Evolutionary conservation across 2,113 vertebrate species (phyloP).

Genomic region (Actenoides hombroni): DNA sequence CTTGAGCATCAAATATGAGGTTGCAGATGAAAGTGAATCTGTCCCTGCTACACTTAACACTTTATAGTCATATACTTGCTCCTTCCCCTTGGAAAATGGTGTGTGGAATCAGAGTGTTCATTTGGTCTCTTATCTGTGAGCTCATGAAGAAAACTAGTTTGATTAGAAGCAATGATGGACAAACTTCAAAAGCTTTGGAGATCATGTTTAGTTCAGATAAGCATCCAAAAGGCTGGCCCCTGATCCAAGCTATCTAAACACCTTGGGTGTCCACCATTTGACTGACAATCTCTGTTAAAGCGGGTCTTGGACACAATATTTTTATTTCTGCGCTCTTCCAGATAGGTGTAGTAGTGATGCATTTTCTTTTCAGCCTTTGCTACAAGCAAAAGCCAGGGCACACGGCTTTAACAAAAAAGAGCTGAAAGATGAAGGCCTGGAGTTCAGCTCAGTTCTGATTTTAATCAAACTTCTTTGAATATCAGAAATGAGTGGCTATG

Average conservation of each 20-base stretch:
- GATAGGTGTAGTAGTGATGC: neutral
- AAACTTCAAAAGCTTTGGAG: constrained; percentile 50
- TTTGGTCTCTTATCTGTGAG: constrained; percentile 35
- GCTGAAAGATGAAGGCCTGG: neutral
- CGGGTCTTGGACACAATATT: neutral
- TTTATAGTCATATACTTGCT: neutral
- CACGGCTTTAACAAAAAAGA: neutral
- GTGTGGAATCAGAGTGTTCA: neutral
- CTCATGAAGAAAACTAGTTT: constrained; percentile 53
- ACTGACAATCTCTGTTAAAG: constrained; percentile 36
- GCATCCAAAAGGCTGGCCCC: constrained; percentile 1
- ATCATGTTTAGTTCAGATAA: constrained; percentile 18
- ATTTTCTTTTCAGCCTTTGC: neutral
- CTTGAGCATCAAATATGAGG: neutral
- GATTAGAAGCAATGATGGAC: neutral
- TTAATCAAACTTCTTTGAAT: neutral
- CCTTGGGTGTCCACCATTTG: constrained; percentile 26
- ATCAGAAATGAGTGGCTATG: neutral
- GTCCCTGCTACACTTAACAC: neutral
- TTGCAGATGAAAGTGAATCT: neutral
- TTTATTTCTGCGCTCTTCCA: constrained; percentile 17
- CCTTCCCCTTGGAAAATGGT: neutral
- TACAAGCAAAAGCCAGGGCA: neutral
- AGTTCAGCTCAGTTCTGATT: neutral
- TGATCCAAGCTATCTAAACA: constrained; percentile 35